These are phyloP conservation scores for Anorthoa munda DNA, from an alignment of 2,888 invertebrate genomes.

Conservation along the genomic window DNA sequence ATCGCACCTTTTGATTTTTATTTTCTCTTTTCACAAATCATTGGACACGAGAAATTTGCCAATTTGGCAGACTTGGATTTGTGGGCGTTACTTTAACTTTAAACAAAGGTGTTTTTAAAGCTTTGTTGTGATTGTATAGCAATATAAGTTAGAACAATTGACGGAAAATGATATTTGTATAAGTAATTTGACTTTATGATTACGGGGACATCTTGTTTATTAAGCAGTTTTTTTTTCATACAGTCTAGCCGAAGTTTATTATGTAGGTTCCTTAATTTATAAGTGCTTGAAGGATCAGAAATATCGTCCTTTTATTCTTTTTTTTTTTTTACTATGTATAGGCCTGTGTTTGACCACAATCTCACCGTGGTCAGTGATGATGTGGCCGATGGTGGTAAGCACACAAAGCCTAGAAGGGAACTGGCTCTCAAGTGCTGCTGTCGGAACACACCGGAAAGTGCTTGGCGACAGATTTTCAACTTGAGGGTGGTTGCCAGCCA, in stretches of 20 bases:
- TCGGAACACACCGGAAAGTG: too few species aligned
- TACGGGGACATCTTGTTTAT: slow-evolving; percentile 10
- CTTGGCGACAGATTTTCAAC: too few species aligned
- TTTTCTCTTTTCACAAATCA: not conserved
- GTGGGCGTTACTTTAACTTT: not conserved
- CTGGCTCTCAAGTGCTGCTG: too few species aligned
- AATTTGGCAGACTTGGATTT: slow-evolving; percentile 2
- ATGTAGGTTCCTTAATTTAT: not conserved
- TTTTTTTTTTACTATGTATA: too few species aligned
- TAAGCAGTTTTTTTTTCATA: slow-evolving; percentile 2
- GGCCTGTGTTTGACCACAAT: too few species aligned
- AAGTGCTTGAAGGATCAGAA: too few species aligned
- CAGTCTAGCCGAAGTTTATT: not conserved
- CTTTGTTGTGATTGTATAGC: not conserved
- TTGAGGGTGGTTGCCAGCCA: too few species aligned
- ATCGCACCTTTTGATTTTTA: not conserved
- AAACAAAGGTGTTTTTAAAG: slow-evolving; percentile 1
- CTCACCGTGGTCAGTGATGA: too few species aligned
- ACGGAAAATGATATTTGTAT: slow-evolving; percentile 8
- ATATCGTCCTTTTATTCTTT: not conserved
- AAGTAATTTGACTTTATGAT: slow-evolving; percentile 28
- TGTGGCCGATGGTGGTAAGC: too few species aligned
- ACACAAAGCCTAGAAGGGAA: too few species aligned
- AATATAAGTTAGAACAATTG: slow-evolving; percentile 4
- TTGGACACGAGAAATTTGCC: slow-evolving; percentile 7